Percentiles rank a stretch among this genome's conserved stretches.
phyloP scores from a whole-genome alignment of 2,113 vertebrate species.

The Corythaixoides concolor region DNA sequence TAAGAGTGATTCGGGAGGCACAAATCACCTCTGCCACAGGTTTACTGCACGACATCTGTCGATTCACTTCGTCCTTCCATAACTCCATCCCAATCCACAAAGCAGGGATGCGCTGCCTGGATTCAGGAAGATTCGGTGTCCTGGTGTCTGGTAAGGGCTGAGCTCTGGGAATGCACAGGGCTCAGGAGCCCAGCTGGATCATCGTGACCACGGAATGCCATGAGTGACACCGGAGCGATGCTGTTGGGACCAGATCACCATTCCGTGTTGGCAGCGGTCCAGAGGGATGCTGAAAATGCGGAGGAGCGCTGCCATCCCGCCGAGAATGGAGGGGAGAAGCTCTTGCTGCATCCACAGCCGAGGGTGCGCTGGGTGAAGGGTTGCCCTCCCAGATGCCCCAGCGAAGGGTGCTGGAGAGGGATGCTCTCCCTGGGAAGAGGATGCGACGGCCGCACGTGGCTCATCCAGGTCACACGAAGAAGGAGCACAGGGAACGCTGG shows the following conservation, averaged over 20 bases:
- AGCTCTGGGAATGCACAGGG: neutral
- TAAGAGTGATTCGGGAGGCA: neutral
- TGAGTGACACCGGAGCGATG: fast-evolving
- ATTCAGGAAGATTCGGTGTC: fast-evolving
- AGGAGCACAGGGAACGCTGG: fast-evolving
- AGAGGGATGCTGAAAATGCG: fast-evolving
- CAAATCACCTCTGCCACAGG: neutral
- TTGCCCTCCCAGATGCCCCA: fast-evolving
- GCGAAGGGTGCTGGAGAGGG: neutral
- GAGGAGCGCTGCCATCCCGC: fast-evolving
- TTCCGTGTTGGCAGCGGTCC: fast-evolving
- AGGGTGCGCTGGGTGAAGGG: fast-evolving
- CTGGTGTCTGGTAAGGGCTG: fast-evolving
- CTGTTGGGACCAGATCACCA: neutral
- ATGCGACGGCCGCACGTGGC: fast-evolving
- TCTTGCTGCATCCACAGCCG: neutral
- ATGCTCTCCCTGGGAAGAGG: neutral
- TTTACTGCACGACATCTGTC: too few species aligned
- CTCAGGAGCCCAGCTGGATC: fast-evolving
- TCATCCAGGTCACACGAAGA: neutral
- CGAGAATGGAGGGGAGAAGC: fast-evolving
- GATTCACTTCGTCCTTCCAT: fast-evolving
- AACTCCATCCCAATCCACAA: fast-evolving
- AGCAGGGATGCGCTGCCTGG: neutral
- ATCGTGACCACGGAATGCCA: fast-evolving